Base-by-base conservation (phyloP, 1,140 invertebrate species). In the Megalopta genalis region DNA sequence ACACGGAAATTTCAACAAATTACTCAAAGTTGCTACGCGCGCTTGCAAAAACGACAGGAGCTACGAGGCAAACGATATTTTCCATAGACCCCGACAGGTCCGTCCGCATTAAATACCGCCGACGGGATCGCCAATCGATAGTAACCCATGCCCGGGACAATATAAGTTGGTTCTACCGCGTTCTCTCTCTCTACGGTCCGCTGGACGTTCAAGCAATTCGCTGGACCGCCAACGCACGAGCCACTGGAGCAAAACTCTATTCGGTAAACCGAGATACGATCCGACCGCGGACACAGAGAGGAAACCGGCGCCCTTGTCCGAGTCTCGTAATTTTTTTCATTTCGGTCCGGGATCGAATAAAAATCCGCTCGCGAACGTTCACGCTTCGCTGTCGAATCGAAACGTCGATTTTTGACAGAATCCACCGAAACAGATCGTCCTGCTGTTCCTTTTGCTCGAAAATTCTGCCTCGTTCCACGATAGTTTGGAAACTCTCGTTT, bases 191-290 rank as follows among this genome's bases (percentile, higher is more conserved):
- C 52, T 62, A 86, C 83, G 84, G 83, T 86, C 52, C 66, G 68
- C 1, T 70, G 64, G 75, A 69, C 72, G 67, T 73, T 69, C 65
- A 70, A 57, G 57, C 70, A 75, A 87, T 85, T 77, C 84, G 72
- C 65, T 83, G 81, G 74, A 82, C 80, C 68, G 80, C 74, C 80
- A 71, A 81, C 68, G 74, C 80, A 52, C 80, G 80, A 79, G 52
- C 68, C 84, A 86, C 37, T 87, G 81, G 86, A 89, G 86, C 89
- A 81, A 81, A 85, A 84, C 88, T 86, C 52, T 74, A 52, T 73
- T 74, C 63, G 71, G 49, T 79, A 62, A 74, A 74, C 62, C 42
- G 71, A 42, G 77, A 79, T 79, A 79, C 63, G 27, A 78, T 72
- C 76, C 64, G 39, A 23, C 49, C 68, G 25, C 27, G 69, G 9